These are phyloP conservation scores for Cephalotes varians DNA, from an alignment of 2,888 invertebrate species.

Conservation along the genomic window DNA sequence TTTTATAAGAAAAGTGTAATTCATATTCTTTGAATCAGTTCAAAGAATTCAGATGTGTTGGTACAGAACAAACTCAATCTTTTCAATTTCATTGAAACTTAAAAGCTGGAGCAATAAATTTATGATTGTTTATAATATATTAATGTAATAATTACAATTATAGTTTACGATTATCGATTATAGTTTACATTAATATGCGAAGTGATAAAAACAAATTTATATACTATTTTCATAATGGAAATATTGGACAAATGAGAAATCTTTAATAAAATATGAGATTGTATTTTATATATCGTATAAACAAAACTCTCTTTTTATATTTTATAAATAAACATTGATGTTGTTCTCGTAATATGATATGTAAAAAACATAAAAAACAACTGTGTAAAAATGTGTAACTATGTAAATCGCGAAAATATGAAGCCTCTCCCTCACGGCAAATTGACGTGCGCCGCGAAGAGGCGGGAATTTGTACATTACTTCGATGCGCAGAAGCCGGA, in stretches of 20 bases:
- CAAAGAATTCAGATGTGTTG: neutral
- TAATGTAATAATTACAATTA: neutral
- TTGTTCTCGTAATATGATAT: neutral
- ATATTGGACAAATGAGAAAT: neutral
- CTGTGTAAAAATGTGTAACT: neutral
- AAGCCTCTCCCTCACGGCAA: neutral
- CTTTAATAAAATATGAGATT: neutral
- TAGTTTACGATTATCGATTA: neutral
- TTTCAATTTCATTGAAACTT: neutral
- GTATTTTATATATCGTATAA: neutral
- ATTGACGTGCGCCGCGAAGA: constrained; percentile 22
- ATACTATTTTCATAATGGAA: neutral
- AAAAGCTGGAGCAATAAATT: neutral
- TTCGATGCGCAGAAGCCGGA: constrained; percentile 78
- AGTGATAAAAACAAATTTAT: neutral
- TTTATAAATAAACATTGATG: neutral
- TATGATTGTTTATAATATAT: neutral
- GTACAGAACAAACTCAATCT: neutral
- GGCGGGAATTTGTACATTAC: constrained; percentile 53
- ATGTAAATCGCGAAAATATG: constrained; percentile 9
- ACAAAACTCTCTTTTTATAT: neutral
- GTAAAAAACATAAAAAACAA: neutral
- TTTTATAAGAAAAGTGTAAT: neutral
- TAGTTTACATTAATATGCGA: neutral
- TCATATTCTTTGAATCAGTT: neutral